Conservation (phyloP, 2,113 vertebrate species). For the Condylura cristata region DNA sequence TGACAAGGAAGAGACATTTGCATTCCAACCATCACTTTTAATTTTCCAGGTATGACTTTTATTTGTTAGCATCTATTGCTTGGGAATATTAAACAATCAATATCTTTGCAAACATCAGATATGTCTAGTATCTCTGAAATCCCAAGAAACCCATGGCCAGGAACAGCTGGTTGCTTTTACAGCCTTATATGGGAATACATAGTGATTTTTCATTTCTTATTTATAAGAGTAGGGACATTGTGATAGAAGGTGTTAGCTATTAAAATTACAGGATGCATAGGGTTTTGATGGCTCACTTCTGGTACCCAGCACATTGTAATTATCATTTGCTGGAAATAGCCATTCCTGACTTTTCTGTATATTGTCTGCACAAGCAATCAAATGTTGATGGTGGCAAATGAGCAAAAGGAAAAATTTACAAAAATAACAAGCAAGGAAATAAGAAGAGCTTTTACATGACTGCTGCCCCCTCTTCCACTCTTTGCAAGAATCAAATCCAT, state of each 20-base stretch:
- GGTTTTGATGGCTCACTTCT: not conserved
- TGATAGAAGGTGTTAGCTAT: not conserved
- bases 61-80: constrained; percentile 57
- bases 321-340: constrained; percentile 17
- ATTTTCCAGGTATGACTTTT: constrained; percentile 71
- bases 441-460: not conserved
- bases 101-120: not conserved
- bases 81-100: constrained; percentile 56
- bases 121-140: not conserved
- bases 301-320: not conserved
- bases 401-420: constrained; percentile 1
- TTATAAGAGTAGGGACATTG: constrained; percentile 1
- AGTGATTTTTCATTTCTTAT: not conserved
- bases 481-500: not conserved
- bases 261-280: not conserved
- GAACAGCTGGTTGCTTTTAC: not conserved
- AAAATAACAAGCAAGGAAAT: not conserved
- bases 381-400: not conserved
- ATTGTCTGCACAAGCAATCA: constrained; percentile 1
- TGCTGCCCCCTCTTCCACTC: not conserved
- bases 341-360: constrained; percentile 11
- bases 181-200: not conserved
- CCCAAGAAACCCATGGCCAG: fast-evolving
- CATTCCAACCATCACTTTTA: constrained; percentile 63
- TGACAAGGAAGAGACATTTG: constrained; percentile 40